Percentiles rank a stretch among this genome's conserved stretches.
Evolutionary conservation across 2,113 vertebrate species (phyloP).

Genomic region (Gallinago undulata): DNA sequence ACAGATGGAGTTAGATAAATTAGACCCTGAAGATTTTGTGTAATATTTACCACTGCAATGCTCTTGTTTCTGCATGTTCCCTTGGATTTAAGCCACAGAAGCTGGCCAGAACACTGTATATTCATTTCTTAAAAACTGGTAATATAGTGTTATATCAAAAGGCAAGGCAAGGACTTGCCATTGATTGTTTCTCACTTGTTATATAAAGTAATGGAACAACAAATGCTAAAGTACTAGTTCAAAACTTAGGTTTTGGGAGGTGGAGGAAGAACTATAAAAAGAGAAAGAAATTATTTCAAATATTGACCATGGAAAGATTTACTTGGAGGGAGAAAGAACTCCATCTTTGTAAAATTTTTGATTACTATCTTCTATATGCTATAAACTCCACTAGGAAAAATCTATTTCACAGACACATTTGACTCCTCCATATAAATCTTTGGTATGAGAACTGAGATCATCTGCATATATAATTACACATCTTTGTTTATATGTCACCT

Average conservation of each 20-base stretch:
- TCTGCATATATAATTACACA: not conserved
- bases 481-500: not conserved
- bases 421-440: not conserved
- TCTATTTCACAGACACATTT: not conserved
- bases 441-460: not conserved
- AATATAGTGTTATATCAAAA: not conserved
- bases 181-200: not conserved
- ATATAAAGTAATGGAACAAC: not conserved
- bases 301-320: not conserved
- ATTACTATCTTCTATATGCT: rapidly evolving
- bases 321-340: not conserved
- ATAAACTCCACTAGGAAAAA: not conserved
- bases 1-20: not conserved
- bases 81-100: not conserved
- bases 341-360: not conserved
- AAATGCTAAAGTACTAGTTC: not conserved
- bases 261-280: not conserved
- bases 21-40: not conserved
- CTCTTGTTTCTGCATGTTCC: not conserved
- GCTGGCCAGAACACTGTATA: not conserved
- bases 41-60: not conserved
- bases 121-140: not conserved
- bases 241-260: not conserved
- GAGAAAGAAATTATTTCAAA: not conserved
- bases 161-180: not conserved